Evolutionary conservation across 1,140 invertebrate species (phyloP).

Genomic region (Stenopsyche tienmushanensis): DNA sequence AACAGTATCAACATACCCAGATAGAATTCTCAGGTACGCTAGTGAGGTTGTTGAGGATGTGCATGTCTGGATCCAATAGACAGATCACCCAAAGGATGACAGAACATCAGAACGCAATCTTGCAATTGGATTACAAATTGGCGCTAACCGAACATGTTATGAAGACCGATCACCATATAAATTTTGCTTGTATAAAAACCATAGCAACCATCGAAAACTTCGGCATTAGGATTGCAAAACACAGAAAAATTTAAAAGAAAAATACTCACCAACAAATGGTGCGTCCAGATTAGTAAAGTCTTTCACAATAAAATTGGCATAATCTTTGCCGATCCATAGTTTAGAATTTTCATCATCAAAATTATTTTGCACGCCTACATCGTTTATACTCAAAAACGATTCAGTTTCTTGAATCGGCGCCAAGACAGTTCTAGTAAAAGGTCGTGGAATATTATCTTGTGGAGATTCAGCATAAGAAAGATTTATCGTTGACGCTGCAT

Average conservation of each 20-base stretch:
- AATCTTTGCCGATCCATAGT: slow-evolving; percentile 98
- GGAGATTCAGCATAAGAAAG: slow-evolving; percentile 34
- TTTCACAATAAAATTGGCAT: slow-evolving; percentile 97
- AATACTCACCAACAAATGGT: slow-evolving; percentile 74
- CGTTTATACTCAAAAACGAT: slow-evolving; percentile 44
- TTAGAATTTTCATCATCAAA: slow-evolving; percentile 64
- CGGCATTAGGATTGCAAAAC: too few species aligned
- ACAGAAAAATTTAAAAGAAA: slow-evolving; percentile 6
- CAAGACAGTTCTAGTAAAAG: slow-evolving; percentile 43
- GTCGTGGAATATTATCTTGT: neutral
- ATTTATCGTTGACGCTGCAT: slow-evolving; percentile 47
- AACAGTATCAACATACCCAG: too few species aligned
- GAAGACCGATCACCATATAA: too few species aligned
- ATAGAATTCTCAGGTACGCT: too few species aligned
- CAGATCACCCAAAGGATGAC: too few species aligned
- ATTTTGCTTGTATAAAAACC: too few species aligned
- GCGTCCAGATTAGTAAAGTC: slow-evolving; percentile 90
- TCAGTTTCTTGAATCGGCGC: slow-evolving; percentile 50
- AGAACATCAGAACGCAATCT: too few species aligned
- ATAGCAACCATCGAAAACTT: too few species aligned
- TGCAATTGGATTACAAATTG: too few species aligned
- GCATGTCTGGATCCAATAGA: too few species aligned
- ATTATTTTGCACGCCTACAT: slow-evolving; percentile 46
- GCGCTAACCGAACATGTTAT: too few species aligned
- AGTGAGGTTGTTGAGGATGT: too few species aligned